Base-by-base conservation (phyloP, 2,888 invertebrate genomes). In the Catonia carolina region DNA sequence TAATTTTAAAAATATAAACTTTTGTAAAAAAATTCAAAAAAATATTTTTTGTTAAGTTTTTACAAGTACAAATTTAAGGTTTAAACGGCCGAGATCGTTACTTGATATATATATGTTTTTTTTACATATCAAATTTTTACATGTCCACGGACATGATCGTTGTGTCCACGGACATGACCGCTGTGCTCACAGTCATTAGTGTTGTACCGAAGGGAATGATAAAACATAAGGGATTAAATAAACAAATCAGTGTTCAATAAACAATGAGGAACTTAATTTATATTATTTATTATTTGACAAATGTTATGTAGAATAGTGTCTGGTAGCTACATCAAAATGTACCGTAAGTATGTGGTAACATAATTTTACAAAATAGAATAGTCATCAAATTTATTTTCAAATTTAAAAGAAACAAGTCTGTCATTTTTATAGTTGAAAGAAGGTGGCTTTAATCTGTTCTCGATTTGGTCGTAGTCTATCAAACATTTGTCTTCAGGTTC, bases 361-460 rank as follows among this genome's bases (percentile, higher is more conserved):
- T n/a, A n/a, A n/a, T n/a, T n/a, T n/a, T n/a, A n/a, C n/a, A n/a
- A n/a, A 50, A 14, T 33, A 50, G 33, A 33, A 12, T 31, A 14
- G 12, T 23, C 17, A 10, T 50, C 31, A 50, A 50, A 50, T 7
- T 15, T n/a, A 33, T n/a, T n/a, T n/a, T n/a, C n/a, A n/a, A n/a
- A n/a, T n/a, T n/a, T n/a, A 33, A 50, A 27, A 7, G n/a, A 31
- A 12, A 50, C 50, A 12, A 50, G 50, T n/a, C 50, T 27, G 33
- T 50, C 33, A 23, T 50, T 50, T 23, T 31, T 50, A 17, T 31
- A 50, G 50, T 50, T 50, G 33, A 50, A 50, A 10, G 12, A 31
- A 27, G 50, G 50, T 27, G 50, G 50, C 33, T 50, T 23, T n/a
- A 50, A 17, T n/a, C 50, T 27, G n/a, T 23, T 27, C 33, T 50